A percentile compares a stretch with the other conserved stretches of the same genome.
Evolutionary conservation across 2,797 vertebrate species (phyloP).

Genomic region (Hydrolagus colliei): DNA sequence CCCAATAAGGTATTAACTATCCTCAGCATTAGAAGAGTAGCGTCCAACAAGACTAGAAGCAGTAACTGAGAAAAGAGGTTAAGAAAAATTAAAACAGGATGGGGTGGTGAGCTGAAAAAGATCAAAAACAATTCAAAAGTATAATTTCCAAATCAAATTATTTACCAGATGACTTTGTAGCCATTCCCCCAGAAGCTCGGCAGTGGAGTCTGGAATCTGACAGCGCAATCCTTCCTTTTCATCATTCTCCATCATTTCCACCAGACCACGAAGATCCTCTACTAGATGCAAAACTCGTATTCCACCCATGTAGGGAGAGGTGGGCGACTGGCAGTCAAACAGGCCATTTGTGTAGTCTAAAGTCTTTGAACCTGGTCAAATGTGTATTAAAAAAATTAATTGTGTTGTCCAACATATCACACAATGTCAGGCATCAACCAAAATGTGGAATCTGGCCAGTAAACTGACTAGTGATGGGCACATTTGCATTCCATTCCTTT

Average conservation of each 20-base stretch:
- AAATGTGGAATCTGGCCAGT: neutral
- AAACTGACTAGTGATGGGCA: neutral
- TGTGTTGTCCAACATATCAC: conserved; percentile 39
- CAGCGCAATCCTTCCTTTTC: conserved; percentile 85
- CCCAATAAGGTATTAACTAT: too few species aligned
- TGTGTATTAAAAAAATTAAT: conserved; percentile 35
- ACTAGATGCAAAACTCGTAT: conserved; percentile 82
- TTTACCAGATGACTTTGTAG: conserved; percentile 82
- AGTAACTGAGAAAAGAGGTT: neutral
- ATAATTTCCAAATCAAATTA: conserved; percentile 10
- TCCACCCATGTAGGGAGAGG: conserved; percentile 87
- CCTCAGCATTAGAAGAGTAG: too few species aligned
- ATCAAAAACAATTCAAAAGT: neutral
- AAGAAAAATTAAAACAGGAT: neutral
- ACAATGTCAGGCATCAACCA: neutral
- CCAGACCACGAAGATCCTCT: conserved; percentile 78
- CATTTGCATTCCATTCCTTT: neutral
- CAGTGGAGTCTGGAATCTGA: conserved; percentile 85
- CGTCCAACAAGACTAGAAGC: neutral
- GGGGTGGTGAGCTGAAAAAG: neutral
- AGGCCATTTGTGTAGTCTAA: conserved; percentile 90
- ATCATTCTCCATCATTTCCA: conserved; percentile 86
- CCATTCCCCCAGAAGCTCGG: conserved; percentile 78
- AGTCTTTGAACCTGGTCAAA: conserved; percentile 79
- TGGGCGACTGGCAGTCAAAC: conserved; percentile 95